Percentiles rank a stretch among this genome's conserved stretches.
phyloP scores from a whole-genome alignment of 2,113 vertebrate genomes.

The Rhinoptilus africanus region DNA sequence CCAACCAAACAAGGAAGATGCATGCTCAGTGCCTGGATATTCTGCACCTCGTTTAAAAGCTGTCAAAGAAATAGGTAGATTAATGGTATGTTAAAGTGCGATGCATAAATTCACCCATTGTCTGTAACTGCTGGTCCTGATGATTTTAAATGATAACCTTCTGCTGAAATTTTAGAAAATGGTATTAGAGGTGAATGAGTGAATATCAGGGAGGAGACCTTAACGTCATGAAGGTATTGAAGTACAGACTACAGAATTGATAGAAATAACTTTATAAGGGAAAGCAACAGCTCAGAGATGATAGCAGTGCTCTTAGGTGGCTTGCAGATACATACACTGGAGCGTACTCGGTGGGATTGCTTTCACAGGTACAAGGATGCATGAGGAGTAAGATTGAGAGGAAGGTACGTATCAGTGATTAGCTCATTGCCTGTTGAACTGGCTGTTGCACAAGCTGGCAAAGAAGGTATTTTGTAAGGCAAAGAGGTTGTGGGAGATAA shows the following conservation, averaged over 20 bases:
- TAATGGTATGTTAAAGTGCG: neutral
- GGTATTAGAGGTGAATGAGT: neutral
- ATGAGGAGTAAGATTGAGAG: neutral
- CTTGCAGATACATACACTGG: neutral
- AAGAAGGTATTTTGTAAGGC: neutral
- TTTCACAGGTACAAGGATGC: neutral
- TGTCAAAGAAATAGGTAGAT: neutral
- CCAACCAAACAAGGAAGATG: neutral
- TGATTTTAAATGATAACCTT: neutral
- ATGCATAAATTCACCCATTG: neutral
- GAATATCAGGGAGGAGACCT: neutral
- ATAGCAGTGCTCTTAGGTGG: neutral
- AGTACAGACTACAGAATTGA: neutral
- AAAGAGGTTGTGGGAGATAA: neutral
- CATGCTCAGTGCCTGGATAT: neutral
- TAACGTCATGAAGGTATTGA: neutral
- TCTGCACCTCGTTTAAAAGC: neutral
- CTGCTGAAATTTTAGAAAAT: neutral
- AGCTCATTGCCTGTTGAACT: neutral
- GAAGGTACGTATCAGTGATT: rapidly evolving
- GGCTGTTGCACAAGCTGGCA: neutral
- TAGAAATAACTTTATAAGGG: neutral
- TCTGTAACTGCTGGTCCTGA: neutral
- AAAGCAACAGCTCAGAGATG: neutral
- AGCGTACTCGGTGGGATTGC: neutral